phyloP scores from a whole-genome alignment of 1,140 invertebrate genomes.

The Aphidius ervi region DNA sequence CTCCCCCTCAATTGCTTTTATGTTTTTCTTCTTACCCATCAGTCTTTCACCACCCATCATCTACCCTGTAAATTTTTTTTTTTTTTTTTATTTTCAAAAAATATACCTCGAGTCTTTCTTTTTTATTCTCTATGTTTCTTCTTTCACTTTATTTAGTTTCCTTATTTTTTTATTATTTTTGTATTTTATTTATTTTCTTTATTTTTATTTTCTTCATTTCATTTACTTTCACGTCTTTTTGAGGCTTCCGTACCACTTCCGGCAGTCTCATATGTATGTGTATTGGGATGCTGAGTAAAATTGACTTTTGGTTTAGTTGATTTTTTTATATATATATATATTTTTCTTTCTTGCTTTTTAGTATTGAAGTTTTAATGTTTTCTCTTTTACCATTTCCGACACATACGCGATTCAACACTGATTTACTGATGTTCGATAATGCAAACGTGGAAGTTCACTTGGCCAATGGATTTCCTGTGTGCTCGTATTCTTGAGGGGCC shows the following conservation, averaged over 20 bases:
- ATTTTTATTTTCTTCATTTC: constrained; percentile 1
- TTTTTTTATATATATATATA: background rate
- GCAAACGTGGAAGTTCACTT: no score
- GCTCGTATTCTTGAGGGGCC: no score
- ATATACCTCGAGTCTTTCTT: background rate
- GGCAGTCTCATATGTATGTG: background rate
- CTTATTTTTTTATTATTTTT: background rate
- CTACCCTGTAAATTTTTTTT: background rate
- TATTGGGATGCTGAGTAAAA: background rate
- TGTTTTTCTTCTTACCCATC: background rate
- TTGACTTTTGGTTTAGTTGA: background rate
- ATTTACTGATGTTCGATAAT: no score
- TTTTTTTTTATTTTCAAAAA: background rate
- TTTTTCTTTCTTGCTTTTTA: background rate
- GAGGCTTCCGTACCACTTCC: constrained; percentile 12
- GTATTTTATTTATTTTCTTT: background rate
- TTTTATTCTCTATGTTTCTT: constrained; percentile 1
- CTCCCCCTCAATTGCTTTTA: background rate
- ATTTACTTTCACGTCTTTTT: background rate
- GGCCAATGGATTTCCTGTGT: no score
- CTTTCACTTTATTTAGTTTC: background rate
- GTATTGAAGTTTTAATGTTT: no score
- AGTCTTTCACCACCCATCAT: background rate
- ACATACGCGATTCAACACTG: no score
- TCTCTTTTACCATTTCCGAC: no score